A percentile compares a stretch with the other conserved stretches of the same genome.
These are phyloP conservation scores for Hypothenemus hampei DNA, from an alignment of 1,140 invertebrate genomes.

Conservation along the genomic window DNA sequence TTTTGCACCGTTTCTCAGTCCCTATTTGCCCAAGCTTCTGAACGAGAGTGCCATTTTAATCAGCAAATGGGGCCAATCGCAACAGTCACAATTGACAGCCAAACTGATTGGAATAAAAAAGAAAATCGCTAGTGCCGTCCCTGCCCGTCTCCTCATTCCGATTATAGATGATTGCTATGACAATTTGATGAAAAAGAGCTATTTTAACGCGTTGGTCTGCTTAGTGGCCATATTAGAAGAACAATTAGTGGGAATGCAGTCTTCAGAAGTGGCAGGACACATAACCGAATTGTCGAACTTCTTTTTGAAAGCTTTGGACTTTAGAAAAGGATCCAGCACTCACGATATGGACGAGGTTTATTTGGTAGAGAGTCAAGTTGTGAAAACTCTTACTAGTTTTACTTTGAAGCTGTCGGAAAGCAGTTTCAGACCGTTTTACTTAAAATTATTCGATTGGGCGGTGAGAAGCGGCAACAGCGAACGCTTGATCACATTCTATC, in stretches of 20 bases:
- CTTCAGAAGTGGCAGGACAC: slow-evolving; percentile 57
- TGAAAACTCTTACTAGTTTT: slow-evolving; percentile 68
- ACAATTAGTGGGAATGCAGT: slow-evolving; percentile 55
- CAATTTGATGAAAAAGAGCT: slow-evolving; percentile 54
- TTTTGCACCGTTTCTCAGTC: slow-evolving; percentile 73
- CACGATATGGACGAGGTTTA: slow-evolving; percentile 46
- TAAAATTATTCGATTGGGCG: slow-evolving; percentile 82
- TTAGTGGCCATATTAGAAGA: slow-evolving; percentile 71
- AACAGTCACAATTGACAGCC: slow-evolving; percentile 48
- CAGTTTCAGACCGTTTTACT: slow-evolving; percentile 80
- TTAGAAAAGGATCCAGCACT: slow-evolving; percentile 51
- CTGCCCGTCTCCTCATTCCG: slow-evolving; percentile 71
- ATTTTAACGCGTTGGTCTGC: slow-evolving; percentile 58
- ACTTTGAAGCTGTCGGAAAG: slow-evolving; percentile 85
- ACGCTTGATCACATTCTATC: slow-evolving; percentile 52
- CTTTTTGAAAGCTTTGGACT: slow-evolving; percentile 71
- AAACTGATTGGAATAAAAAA: slow-evolving; percentile 59
- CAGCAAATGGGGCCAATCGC: slow-evolving; percentile 47
- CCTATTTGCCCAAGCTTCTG: slow-evolving; percentile 74
- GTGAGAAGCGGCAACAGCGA: slow-evolving; percentile 53
- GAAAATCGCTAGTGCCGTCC: slow-evolving; percentile 64
- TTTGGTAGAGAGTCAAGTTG: slow-evolving; percentile 63
- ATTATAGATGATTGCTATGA: slow-evolving; percentile 63
- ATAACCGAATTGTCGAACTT: slow-evolving; percentile 65
- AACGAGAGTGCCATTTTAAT: slow-evolving; percentile 57